Evolutionary conservation across 2,888 invertebrate species (phyloP).

Genomic region (Drosophila nigricruria): DNA sequence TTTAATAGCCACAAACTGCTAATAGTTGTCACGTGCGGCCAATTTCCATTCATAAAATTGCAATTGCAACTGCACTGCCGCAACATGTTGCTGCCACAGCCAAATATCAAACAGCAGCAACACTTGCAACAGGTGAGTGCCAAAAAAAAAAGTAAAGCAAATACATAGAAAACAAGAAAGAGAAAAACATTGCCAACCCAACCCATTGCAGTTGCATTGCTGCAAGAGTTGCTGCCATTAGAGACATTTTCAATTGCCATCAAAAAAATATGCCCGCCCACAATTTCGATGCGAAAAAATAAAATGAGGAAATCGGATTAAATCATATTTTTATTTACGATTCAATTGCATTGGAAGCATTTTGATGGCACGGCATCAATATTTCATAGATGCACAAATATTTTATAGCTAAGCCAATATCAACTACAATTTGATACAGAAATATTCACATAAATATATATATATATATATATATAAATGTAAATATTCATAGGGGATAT

Average conservation of each 20-base stretch:
- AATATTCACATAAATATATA: background rate
- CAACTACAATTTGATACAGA: background rate
- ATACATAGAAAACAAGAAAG: slow-evolving; percentile 17
- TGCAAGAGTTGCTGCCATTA: slow-evolving; percentile 34
- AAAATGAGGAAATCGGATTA: slow-evolving; percentile 34
- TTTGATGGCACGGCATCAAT: slow-evolving; percentile 38
- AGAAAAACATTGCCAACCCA: background rate
- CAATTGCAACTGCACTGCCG: slow-evolving; percentile 35
- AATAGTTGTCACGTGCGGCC: slow-evolving; percentile 76
- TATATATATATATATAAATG: background rate
- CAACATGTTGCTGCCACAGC: slow-evolving; percentile 54
- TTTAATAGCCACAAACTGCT: slow-evolving; percentile 71
- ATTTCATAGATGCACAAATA: slow-evolving; percentile 15
- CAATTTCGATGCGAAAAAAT: slow-evolving; percentile 26
- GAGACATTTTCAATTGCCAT: slow-evolving; percentile 58
- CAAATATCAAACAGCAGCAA: slow-evolving; percentile 15
- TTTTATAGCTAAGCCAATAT: background rate
- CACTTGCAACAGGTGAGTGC: slow-evolving; percentile 40
- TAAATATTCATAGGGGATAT: background rate
- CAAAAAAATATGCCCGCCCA: slow-evolving; percentile 23
- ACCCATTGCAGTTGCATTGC: background rate
- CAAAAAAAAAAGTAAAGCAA: slow-evolving; percentile 4
- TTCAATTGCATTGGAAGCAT: slow-evolving; percentile 40
- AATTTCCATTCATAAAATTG: slow-evolving; percentile 75
- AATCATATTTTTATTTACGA: slow-evolving; percentile 53